Conservation (phyloP, 2,113 vertebrate genomes). For the Athene noctua region DNA sequence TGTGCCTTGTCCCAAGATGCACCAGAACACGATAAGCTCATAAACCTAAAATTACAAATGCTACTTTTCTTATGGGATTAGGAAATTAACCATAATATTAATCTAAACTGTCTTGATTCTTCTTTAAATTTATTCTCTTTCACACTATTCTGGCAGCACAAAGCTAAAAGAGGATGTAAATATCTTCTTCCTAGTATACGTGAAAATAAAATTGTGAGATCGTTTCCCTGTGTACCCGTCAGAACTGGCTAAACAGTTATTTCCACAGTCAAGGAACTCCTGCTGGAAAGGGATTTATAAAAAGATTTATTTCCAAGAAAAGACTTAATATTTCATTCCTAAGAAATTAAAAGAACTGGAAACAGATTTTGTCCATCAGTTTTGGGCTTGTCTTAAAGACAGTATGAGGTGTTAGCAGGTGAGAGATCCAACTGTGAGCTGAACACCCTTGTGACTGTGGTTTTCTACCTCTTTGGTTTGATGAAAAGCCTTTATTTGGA, state of each 20-base stretch:
- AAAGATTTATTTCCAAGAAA: not conserved
- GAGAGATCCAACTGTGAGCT: not conserved
- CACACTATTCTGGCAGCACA: not conserved
- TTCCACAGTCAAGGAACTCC: not conserved
- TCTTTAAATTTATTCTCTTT: not conserved
- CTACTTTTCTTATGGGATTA: not conserved
- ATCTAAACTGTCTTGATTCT: not conserved
- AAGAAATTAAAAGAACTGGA: not conserved
- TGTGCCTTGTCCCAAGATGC: not conserved
- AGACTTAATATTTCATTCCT: not conserved
- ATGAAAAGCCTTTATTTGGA: not conserved
- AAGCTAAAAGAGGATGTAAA: not conserved
- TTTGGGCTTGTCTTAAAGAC: not conserved
- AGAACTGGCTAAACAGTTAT: not conserved
- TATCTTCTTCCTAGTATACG: not conserved
- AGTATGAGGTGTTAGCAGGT: not conserved
- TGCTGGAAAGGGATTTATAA: not conserved
- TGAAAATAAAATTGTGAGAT: not conserved
- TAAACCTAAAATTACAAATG: not conserved
- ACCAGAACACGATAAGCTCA: not conserved
- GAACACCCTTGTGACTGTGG: not conserved
- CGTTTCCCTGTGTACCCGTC: not conserved
- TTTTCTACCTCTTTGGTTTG: not conserved
- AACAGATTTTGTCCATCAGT: not conserved
- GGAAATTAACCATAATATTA: not conserved